Evolutionary conservation across 2,888 invertebrate genomes (phyloP).

Genomic region (Prionchulus punctatus): DNA sequence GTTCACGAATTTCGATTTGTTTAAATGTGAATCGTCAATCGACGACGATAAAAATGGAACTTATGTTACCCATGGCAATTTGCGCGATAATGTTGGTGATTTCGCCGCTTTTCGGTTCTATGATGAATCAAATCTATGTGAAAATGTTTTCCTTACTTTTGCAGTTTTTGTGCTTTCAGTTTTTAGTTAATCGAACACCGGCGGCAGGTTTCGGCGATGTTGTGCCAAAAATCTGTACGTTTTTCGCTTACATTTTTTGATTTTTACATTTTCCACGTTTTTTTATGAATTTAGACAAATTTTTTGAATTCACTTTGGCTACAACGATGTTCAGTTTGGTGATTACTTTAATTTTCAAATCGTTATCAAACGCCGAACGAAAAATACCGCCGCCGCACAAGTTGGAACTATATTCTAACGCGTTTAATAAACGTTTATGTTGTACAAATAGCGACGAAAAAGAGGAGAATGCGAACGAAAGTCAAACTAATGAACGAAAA

Average conservation of each 20-base stretch:
- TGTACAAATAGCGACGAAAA: background rate
- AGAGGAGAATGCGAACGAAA: background rate
- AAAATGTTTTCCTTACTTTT: constrained; percentile 26
- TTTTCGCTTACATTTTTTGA: background rate
- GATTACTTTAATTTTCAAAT: constrained; percentile 22
- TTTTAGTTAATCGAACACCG: constrained; percentile 22
- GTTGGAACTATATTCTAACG: constrained; percentile 5
- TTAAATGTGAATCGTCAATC: constrained; percentile 12
- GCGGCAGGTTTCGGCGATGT: constrained; percentile 21
- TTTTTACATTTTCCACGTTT: background rate
- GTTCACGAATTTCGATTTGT: background rate
- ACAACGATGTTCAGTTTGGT: constrained; percentile 17
- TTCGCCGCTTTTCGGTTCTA: constrained; percentile 25
- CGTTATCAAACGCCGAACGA: constrained; percentile 19
- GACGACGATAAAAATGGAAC: constrained; percentile 21
- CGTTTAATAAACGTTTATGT: constrained; percentile 9
- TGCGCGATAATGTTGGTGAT: constrained; percentile 21
- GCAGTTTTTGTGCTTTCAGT: constrained; percentile 26
- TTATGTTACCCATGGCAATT: constrained; percentile 23
- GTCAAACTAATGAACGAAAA: background rate
- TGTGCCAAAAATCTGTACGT: constrained; percentile 24
- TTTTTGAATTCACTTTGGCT: background rate
- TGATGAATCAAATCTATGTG: constrained; percentile 21
- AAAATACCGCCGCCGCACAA: constrained; percentile 21
- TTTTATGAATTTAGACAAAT: background rate